Conservation (phyloP, 2,888 invertebrate species). For the Caenorhabditis panamensis region DNA sequence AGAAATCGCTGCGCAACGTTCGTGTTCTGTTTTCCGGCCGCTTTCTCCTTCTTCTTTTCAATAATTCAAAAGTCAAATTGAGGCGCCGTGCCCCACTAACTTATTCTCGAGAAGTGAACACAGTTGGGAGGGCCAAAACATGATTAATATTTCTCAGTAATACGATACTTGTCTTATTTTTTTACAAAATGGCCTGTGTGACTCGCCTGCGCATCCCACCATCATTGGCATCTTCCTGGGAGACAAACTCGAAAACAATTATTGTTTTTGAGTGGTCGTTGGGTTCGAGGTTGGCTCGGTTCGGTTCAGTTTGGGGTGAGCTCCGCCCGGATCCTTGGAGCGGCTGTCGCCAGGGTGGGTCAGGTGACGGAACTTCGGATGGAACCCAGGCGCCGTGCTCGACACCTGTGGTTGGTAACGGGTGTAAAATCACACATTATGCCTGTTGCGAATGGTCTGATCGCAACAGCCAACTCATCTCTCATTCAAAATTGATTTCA, state of each 20-base stretch:
- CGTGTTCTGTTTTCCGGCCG: constrained; percentile 1
- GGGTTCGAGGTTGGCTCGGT: not conserved
- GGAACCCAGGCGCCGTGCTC: constrained; percentile 42
- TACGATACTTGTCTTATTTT: constrained; percentile 58
- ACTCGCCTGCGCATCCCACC: constrained; percentile 13
- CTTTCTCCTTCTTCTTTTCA: not conserved
- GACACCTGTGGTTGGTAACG: constrained; percentile 10
- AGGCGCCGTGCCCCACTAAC: constrained; percentile 17
- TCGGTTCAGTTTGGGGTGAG: not conserved
- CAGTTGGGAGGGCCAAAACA: constrained; percentile 37
- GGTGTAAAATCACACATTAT: constrained; percentile 38
- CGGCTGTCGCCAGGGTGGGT: constrained; percentile 12
- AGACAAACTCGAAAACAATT: constrained; percentile 39
- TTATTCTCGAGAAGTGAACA: constrained; percentile 59
- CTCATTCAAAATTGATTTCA: no score
- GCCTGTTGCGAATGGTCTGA: no score
- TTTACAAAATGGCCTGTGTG: constrained; percentile 16
- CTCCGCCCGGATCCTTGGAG: not conserved
- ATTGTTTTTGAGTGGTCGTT: constrained; percentile 33
- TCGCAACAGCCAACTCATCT: no score
- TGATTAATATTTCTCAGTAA: constrained; percentile 65
- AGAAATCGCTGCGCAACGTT: constrained; percentile 6
- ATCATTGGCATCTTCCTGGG: not conserved
- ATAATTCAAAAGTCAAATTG: constrained; percentile 53
- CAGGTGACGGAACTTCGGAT: constrained; percentile 27